Evolutionary conservation across 2,888 invertebrate species (phyloP).

Genomic region (Cantharis lateralis): DNA sequence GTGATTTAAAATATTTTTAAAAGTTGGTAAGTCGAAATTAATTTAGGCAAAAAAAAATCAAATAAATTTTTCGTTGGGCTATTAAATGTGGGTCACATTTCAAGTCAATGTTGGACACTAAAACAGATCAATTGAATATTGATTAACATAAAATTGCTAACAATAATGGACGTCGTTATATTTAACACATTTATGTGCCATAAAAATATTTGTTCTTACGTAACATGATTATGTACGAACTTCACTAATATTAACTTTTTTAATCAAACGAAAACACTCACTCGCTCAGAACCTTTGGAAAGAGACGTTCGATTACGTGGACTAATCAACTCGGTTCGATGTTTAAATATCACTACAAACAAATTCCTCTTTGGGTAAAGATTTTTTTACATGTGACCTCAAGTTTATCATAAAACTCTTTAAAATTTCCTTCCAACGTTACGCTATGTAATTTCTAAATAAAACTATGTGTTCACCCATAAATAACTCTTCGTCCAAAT

Average conservation of each 20-base stretch:
- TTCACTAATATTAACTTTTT: neutral
- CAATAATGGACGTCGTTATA: slow-evolving; percentile 5
- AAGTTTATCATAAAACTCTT: neutral
- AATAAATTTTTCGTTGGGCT: neutral
- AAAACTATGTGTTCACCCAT: neutral
- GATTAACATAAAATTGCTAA: slow-evolving; percentile 8
- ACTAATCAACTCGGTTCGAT: slow-evolving; percentile 9
- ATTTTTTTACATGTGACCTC: neutral
- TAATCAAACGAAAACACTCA: slow-evolving; percentile 9
- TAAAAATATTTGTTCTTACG: slow-evolving; percentile 3
- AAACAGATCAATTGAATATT: slow-evolving; percentile 3
- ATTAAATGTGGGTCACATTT: slow-evolving; percentile 1
- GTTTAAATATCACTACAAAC: neutral
- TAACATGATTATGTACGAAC: neutral
- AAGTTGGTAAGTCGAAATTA: neutral
- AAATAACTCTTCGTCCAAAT: neutral
- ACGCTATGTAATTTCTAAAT: neutral
- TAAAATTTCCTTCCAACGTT: neutral
- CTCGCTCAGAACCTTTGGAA: slow-evolving; percentile 9
- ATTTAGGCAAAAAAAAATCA: neutral
- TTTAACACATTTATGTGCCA: slow-evolving; percentile 10
- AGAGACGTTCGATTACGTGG: slow-evolving; percentile 9
- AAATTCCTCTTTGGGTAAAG: neutral
- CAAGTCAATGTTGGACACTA: slow-evolving; percentile 2
- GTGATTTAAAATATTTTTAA: neutral